These are phyloP conservation scores for Gila robusta DNA, from an alignment of 2,797 vertebrate genomes.

Conservation along the genomic window DNA sequence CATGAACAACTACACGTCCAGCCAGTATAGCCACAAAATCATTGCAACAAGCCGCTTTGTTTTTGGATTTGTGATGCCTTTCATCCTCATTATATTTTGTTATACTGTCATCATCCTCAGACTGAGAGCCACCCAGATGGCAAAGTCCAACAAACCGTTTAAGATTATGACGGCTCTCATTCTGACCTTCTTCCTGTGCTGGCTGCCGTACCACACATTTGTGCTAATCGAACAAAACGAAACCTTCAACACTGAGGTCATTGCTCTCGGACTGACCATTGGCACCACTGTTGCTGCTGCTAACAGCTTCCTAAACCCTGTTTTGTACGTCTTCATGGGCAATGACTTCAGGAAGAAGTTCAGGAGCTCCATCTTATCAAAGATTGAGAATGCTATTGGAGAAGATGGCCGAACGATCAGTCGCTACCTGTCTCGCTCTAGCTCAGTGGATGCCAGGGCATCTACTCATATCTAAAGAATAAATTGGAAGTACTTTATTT, in stretches of 20 bases:
- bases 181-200: slow-evolving; percentile 87
- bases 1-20: slow-evolving; percentile 82
- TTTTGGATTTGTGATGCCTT: slow-evolving; percentile 84
- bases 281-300: slow-evolving; percentile 77
- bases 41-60: slow-evolving; percentile 82
- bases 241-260: slow-evolving; percentile 25
- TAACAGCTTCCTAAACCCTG: slow-evolving; percentile 95
- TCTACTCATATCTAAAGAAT: slow-evolving; percentile 76
- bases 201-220: slow-evolving; percentile 84
- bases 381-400: slow-evolving; percentile 88
- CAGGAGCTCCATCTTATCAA: slow-evolving; percentile 84
- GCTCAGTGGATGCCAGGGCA: slow-evolving; percentile 74
- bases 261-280: slow-evolving; percentile 72
- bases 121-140: slow-evolving; percentile 82
- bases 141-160: slow-evolving; percentile 88
- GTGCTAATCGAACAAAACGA: slow-evolving; percentile 77
- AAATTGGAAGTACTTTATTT: background rate
- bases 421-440: slow-evolving; percentile 87
- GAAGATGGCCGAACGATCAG: slow-evolving; percentile 86
- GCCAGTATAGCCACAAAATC: slow-evolving; percentile 42
- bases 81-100: slow-evolving; percentile 86
- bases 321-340: slow-evolving; percentile 94
- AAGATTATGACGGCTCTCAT: slow-evolving; percentile 91
- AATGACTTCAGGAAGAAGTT: slow-evolving; percentile 90
- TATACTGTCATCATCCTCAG: slow-evolving; percentile 86